Conservation (phyloP, 2,113 vertebrate genomes). For the Hyaena hyaena region DNA sequence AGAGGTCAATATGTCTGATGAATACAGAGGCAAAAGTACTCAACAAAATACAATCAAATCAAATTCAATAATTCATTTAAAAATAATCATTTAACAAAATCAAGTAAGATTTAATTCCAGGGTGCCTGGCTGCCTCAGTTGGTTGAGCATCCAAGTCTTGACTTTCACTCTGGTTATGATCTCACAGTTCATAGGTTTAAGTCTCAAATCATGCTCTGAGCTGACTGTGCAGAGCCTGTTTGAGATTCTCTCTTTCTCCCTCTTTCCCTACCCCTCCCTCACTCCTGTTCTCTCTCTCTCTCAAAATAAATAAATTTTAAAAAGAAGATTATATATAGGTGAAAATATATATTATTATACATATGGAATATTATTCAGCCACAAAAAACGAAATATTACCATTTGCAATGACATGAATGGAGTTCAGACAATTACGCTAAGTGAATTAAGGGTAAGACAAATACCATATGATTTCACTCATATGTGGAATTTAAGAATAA, state of each 20-base stretch:
- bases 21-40: neutral
- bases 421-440: neutral
- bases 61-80: neutral
- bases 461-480: neutral
- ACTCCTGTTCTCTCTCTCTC: too few relatives aligned
- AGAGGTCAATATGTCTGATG: neutral
- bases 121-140: neutral
- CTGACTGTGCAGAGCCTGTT: too few relatives aligned
- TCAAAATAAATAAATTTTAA: too few relatives aligned
- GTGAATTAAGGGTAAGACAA: neutral
- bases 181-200: too few relatives aligned
- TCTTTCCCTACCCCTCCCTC: too few relatives aligned
- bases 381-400: neutral
- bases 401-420: neutral
- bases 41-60: neutral
- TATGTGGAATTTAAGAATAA: neutral
- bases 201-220: too few relatives aligned
- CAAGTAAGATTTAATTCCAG: neutral
- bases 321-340: too few relatives aligned
- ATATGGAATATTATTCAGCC: neutral
- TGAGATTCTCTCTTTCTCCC: too few relatives aligned
- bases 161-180: too few relatives aligned
- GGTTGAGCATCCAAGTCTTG: too few relatives aligned
- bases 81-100: neutral
- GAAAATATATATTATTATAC: too few relatives aligned